Evolutionary conservation across 2,113 vertebrate species (phyloP), one percentile per base, ranked within the genome.

Genomic region (Oxyruncus cristatus): DNA sequence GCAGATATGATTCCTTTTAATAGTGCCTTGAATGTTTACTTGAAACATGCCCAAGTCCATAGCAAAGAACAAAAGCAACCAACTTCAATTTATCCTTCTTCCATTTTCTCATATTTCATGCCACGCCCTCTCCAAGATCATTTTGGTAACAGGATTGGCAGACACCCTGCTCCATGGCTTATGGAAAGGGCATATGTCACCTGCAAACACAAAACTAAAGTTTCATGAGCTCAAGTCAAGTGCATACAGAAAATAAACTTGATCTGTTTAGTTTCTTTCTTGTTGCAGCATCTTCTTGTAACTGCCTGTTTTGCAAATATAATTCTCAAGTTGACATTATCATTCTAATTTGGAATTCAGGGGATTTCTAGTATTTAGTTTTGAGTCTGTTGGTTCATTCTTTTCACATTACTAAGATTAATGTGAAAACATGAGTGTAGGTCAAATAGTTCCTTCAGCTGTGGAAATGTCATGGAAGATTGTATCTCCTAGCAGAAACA

Each of bases 281-380:
- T 89, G 28, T 53, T 85, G 22, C 41, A 73, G 62, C 58, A 76
- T 68, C 50, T 81, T 75, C 53, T 79, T 72, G 10, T 87, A 95
- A 49, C n/a, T 65, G 28, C 42, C 53, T 72, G 33, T 65, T 88
- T 55, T 4, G 4, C 71, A 89, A 58, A 88, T 76, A 30, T 0
- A 39, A 33, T 88, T 73, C 85, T 88, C 77, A 75, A 88, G 81
- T 85, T 96, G 87, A 95, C 46, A 33, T 24, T 73, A 70, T 85
- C 50, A 71, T 84, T 82, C 58, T 79, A 46, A 85, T 82, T 62
- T 92, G 89, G 74, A 96, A 83, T 91, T 73, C 46, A 68, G 81
- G 93, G 92, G 95, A 93, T 96, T 96, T 96, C 92, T 96, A 23
- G 6, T 95, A 65, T 93, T 89, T 91, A 41, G 81, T 17, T 96